phyloP scores from a whole-genome alignment of 1,140 invertebrate genomes.

The Cecropterus lyciades region DNA sequence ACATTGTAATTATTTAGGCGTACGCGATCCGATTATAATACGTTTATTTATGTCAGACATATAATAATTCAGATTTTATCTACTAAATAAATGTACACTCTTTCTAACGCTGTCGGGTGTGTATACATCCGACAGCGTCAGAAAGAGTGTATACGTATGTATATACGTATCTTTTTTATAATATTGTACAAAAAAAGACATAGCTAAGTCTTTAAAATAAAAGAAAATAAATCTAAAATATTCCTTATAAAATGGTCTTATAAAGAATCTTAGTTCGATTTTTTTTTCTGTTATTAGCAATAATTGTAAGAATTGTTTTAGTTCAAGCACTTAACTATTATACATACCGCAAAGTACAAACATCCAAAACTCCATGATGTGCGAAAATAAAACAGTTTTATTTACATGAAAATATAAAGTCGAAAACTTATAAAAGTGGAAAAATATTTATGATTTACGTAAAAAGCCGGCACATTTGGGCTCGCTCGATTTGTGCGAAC shows the following conservation, averaged over 20 bases:
- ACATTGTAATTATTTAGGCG: slow-evolving; percentile 7
- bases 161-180: neutral
- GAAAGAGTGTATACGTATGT: too few relatives aligned
- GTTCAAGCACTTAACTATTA: neutral
- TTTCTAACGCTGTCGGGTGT: too few relatives aligned
- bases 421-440: too few relatives aligned
- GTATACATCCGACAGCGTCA: too few relatives aligned
- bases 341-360: slow-evolving; percentile 64
- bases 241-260: too few relatives aligned
- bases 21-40: neutral
- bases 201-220: too few relatives aligned
- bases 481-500: slow-evolving; percentile 45
- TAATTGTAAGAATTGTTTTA: too few relatives aligned
- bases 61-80: neutral
- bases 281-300: too few relatives aligned
- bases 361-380: slow-evolving; percentile 51
- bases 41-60: neutral
- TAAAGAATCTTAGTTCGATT: too few relatives aligned
- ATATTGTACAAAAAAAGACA: too few relatives aligned
- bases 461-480: slow-evolving; percentile 40
- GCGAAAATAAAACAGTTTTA: slow-evolving; percentile 6
- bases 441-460: slow-evolving; percentile 40
- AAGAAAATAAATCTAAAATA: too few relatives aligned
- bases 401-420: slow-evolving; percentile 10
- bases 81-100: too few relatives aligned